Conservation (phyloP, 2,888 invertebrate species). For the Tanypteryx hageni region DNA sequence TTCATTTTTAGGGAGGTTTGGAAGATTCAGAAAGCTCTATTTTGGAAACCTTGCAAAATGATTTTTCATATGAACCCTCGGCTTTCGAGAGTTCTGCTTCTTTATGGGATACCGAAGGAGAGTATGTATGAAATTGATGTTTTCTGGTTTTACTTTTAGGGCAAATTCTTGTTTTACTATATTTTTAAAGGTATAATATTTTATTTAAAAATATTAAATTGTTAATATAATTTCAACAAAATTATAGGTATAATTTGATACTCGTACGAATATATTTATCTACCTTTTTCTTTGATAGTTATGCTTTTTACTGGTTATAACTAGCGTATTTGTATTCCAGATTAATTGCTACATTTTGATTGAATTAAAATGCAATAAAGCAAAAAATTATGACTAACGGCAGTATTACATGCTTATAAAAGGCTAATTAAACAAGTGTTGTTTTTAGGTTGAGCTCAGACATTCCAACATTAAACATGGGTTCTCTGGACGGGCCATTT, state of each 20-base stretch:
- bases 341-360: background rate
- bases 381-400: background rate
- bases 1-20: slow-evolving; percentile 65
- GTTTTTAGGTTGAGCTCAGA: slow-evolving; percentile 56
- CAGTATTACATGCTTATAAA: too few species aligned
- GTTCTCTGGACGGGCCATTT: slow-evolving; percentile 22
- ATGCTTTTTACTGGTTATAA: too few species aligned
- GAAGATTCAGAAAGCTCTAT: slow-evolving; percentile 68
- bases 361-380: background rate
- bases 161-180: background rate
- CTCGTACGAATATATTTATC: too few species aligned
- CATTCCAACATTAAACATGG: slow-evolving; percentile 54
- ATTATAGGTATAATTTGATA: too few species aligned
- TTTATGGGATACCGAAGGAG: slow-evolving; percentile 65
- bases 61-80: slow-evolving; percentile 65
- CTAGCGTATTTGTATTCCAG: too few species aligned
- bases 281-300: too few species aligned
- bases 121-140: slow-evolving; percentile 49
- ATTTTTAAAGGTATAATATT: background rate
- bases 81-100: slow-evolving; percentile 57
- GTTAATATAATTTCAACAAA: too few species aligned
- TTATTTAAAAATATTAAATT: background rate
- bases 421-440: background rate
- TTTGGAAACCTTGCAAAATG: slow-evolving; percentile 67
- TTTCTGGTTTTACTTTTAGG: too few species aligned